Percentiles rank a stretch among this genome's conserved stretches.
Conservation (phyloP, 2,888 invertebrate species). For the Ectemnius continuus region DNA sequence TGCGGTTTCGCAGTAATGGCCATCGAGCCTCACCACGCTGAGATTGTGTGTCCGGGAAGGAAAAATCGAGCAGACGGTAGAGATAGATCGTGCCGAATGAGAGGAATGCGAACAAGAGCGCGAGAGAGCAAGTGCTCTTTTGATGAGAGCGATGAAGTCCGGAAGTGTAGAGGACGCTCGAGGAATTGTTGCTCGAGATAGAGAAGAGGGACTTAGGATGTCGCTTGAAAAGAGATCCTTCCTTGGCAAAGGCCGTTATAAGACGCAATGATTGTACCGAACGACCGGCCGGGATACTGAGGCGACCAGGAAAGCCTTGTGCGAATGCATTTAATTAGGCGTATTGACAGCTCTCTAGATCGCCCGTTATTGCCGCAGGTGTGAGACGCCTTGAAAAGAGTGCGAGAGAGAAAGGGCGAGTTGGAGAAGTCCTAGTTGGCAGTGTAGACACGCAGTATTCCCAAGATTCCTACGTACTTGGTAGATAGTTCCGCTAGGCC, state of each 20-base stretch:
- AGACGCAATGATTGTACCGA: conserved; percentile 37
- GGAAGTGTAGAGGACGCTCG: not conserved
- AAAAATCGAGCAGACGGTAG: conserved; percentile 30
- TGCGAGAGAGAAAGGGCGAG: too few species aligned
- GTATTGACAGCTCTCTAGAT: conserved; percentile 36
- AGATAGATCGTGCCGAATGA: conserved; percentile 30
- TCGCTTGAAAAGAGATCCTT: conserved; percentile 8
- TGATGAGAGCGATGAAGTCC: not conserved
- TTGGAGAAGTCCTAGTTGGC: conserved; percentile 13
- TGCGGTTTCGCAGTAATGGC: conserved; percentile 62
- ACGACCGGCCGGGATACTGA: conserved; percentile 18
- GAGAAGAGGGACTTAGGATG: not conserved
- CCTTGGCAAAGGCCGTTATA: conserved; percentile 20
- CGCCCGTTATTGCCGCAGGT: conserved; percentile 19
- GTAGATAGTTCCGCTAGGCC: conserved; percentile 30
- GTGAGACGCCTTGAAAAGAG: conserved; percentile 18
- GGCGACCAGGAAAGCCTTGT: conserved; percentile 16
- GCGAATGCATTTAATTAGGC: conserved; percentile 52
- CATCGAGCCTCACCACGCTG: conserved; percentile 39
- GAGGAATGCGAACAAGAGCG: conserved; percentile 14
- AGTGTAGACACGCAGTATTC: conserved; percentile 37
- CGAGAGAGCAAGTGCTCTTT: not conserved
- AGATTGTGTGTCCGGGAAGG: conserved; percentile 47
- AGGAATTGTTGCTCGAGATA: conserved; percentile 14
- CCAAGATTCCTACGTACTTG: conserved; percentile 28